Conservation (phyloP, 2,113 vertebrate species). For the Oncorhynchus mykiss region DNA sequence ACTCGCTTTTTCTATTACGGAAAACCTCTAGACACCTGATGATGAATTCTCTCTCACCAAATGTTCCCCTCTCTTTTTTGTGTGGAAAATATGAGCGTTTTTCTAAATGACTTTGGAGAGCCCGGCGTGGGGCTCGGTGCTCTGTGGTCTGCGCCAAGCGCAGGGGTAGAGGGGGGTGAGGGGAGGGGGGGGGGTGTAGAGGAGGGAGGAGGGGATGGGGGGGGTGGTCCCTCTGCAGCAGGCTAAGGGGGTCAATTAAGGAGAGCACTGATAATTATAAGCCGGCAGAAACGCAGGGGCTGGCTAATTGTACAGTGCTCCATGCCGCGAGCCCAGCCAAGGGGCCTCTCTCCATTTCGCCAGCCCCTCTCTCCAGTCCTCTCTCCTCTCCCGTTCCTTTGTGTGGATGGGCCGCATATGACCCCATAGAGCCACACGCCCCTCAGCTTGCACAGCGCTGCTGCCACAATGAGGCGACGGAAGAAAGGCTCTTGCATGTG, state of each 20-base stretch:
- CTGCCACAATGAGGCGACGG: conserved; percentile 48
- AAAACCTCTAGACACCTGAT: conserved; percentile 99
- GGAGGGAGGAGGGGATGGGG: neutral
- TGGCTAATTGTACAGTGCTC: conserved; percentile 77
- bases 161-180: conserved; percentile 27
- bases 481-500: conserved; percentile 59
- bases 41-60: conserved; percentile 99
- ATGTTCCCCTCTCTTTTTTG: conserved; percentile 91
- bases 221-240: conserved; percentile 67
- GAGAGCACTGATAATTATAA: conserved; percentile 89
- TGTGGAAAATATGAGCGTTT: conserved; percentile 97
- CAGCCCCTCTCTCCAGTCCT: conserved; percentile 45
- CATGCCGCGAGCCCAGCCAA: conserved; percentile 67
- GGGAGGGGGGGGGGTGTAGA: neutral
- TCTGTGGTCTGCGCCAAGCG: conserved; percentile 83
- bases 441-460: conserved; percentile 56
- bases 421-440: conserved; percentile 61
- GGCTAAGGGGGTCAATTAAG: conserved; percentile 86
- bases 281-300: conserved; percentile 80
- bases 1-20: conserved; percentile 99
- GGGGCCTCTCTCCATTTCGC: conserved; percentile 60
- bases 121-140: conserved; percentile 86
- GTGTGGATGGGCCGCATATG: conserved; percentile 53
- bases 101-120: conserved; percentile 99
- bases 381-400: conserved; percentile 66